Evolutionary conservation across 2,888 invertebrate species (phyloP), one percentile per base, ranked within the genome.

Genomic region (Drosophila putrida): DNA sequence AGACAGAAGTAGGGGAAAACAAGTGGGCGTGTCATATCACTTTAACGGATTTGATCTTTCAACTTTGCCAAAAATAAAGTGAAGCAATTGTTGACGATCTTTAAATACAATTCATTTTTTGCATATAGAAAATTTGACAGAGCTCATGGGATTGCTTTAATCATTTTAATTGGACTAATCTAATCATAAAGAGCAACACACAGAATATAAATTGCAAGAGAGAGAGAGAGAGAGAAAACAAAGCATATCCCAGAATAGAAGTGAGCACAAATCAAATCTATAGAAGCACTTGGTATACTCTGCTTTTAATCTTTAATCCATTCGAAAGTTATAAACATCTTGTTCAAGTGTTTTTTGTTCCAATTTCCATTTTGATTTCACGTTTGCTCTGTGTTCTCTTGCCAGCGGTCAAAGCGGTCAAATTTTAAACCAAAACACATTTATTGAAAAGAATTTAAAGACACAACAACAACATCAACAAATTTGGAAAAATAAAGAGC

Each of bases 391-490:
- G 9, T 20, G 9, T 11, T 51, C 27, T 44, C 47, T 55, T 46
- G 53, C 31, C 65, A 83, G 89, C 89, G 82, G 82, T 83, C 82
- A 89, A 83, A 89, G 35, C 82, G 82, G 89, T 83, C 82, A 81
- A 59, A 69, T 51, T 41, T 65, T 61, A 31, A 66, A 60, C 13
- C 46, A 41, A 41, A 41, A 41, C 9, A 27, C 27, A 47, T 55
- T 54, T 47, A 54, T 67, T 57, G 44, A 78, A 35, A 43, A 31
- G 25, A 47, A 66, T 66, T 60, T 41, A 2, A 11, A 53, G 35
- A 10, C 15, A 36, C 2, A 20, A 28, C 11, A 50, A 44, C 33
- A 20, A 13, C 28, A 64, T 53, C 55, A 63, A 65, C 31, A 15
- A 59, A 71, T 28, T 28, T 20, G 5, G 5, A 28, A 5, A 28